phyloP scores from a whole-genome alignment of 2,888 invertebrate species.

The Syritta pipiens region DNA sequence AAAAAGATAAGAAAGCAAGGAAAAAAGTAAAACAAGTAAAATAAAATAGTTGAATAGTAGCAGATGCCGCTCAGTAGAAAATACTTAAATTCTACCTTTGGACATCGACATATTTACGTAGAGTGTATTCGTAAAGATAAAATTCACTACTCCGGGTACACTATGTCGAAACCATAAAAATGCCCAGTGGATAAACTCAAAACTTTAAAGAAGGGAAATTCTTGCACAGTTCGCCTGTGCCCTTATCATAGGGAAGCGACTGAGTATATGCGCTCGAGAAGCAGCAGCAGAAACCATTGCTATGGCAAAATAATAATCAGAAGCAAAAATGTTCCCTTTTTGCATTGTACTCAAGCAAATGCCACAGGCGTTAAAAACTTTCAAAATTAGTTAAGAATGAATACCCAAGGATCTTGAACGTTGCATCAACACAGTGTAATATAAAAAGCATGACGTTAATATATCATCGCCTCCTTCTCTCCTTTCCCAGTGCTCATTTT shows the following conservation, averaged over 20 bases:
- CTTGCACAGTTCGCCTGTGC: constrained; percentile 32
- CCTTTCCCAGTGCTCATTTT: constrained; percentile 12
- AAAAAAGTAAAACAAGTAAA: no score
- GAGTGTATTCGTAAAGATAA: background rate
- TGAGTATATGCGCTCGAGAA: no score
- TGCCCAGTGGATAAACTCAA: constrained; percentile 18
- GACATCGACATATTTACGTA: background rate
- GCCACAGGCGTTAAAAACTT: constrained; percentile 54
- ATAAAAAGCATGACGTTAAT: constrained; percentile 55
- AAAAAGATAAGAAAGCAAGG: no score
- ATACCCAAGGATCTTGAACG: constrained; percentile 58
- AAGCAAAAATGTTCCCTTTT: constrained; percentile 49
- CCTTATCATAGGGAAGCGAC: constrained; percentile 32
- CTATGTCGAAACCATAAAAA: constrained; percentile 30
- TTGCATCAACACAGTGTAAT: constrained; percentile 39
- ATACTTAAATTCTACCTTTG: background rate
- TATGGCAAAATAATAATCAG: constrained; percentile 55
- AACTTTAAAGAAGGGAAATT: constrained; percentile 28
- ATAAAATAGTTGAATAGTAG: no score
- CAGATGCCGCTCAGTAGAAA: no score
- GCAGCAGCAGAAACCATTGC: constrained; percentile 24
- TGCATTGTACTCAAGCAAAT: constrained; percentile 58
- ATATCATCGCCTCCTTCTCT: constrained; percentile 41
- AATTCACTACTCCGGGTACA: constrained; percentile 4
- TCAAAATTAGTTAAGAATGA: constrained; percentile 64